These are phyloP conservation scores for Heliocidaris erythrogramma DNA, from an alignment of 35 echinoderm and acorn worm genomes.

Conservation along the genomic window DNA sequence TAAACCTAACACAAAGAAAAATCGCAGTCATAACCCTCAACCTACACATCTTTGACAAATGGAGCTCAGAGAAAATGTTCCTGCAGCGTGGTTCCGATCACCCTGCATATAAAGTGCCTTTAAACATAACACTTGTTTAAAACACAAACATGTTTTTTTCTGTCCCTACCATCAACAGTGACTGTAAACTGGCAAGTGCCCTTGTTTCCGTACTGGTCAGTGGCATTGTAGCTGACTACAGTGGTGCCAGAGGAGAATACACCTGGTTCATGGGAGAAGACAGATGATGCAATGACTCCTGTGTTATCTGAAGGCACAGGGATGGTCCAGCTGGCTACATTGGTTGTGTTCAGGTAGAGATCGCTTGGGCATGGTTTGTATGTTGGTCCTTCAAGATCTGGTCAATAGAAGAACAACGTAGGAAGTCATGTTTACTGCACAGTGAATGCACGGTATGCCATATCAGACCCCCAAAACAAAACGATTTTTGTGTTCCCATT, in stretches of 20 bases:
- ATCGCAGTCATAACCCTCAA: too few relatives aligned
- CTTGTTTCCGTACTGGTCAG: slow-evolving; percentile 19
- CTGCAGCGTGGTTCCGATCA: too few relatives aligned
- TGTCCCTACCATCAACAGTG: slow-evolving; percentile 40
- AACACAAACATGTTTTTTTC: too few relatives aligned
- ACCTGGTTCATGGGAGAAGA: not conserved
- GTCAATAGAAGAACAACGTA: not conserved
- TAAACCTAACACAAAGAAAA: too few relatives aligned
- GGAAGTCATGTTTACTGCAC: too few relatives aligned
- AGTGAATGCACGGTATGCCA: too few relatives aligned
- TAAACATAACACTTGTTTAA: too few relatives aligned
- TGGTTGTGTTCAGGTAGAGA: slow-evolving; percentile 36
- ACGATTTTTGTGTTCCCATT: too few relatives aligned
- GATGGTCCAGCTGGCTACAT: slow-evolving; percentile 46
- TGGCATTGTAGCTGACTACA: slow-evolving; percentile 54
- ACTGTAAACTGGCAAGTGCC: slow-evolving; percentile 30
- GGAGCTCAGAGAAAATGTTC: too few relatives aligned
- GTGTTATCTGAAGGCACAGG: slow-evolving; percentile 37
- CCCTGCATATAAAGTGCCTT: too few relatives aligned
- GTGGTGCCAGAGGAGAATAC: slow-evolving; percentile 13
- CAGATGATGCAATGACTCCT: not conserved
- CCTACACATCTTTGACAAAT: too few relatives aligned
- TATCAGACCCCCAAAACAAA: too few relatives aligned
- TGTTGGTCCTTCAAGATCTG: slow-evolving; percentile 39
- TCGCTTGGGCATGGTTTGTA: not conserved